Evolutionary conservation across 2,888 invertebrate species (phyloP), one percentile per base, ranked within the genome.

Genomic region (Gari tellinella): DNA sequence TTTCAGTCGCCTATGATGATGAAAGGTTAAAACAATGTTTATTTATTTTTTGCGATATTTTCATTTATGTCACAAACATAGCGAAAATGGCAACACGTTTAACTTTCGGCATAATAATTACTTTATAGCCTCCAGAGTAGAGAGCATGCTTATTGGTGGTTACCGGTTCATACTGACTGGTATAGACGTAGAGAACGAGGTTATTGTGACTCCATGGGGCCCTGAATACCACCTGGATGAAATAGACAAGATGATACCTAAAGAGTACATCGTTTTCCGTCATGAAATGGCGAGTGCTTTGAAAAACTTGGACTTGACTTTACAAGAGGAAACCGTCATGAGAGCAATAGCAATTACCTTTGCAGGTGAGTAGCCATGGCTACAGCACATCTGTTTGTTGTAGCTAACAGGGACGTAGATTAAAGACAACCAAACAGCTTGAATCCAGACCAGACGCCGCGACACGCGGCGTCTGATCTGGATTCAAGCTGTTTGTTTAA

Each of bases 91-190:
- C n/a, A n/a, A n/a, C n/a, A n/a, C n/a, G n/a, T n/a, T n/a, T n/a
- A n/a, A n/a, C n/a, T n/a, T n/a, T n/a, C n/a, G n/a, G n/a, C n/a
- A n/a, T n/a, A n/a, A n/a, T 43, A 58, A 10, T 31, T 31, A 10
- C 10, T 25, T 75, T 81, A 5, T 82, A 90, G 90, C 79, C 43
- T 87, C 89, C 0, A 78, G 89, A 25, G 84, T 86, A 49, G 90
- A 90, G 60, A 82, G 81, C 52, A 84, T 84, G 81, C 70, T 88
- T 43, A 63, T 88, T 21, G 81, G 87, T 15, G 67, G 72, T 17
- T 86, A 83, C 72, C 78, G 80, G 12, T 79, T 80, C 12, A 81
- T 86, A 21, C 8, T 40, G 3, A 15, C n/a, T 1, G 40, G 37
- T n/a, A 15, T 62, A 7, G 56, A 65, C 48, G 15, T 15, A 19